Evolutionary conservation across 2,797 vertebrate genomes (phyloP).

Genomic region (Acanthiza pusilla): DNA sequence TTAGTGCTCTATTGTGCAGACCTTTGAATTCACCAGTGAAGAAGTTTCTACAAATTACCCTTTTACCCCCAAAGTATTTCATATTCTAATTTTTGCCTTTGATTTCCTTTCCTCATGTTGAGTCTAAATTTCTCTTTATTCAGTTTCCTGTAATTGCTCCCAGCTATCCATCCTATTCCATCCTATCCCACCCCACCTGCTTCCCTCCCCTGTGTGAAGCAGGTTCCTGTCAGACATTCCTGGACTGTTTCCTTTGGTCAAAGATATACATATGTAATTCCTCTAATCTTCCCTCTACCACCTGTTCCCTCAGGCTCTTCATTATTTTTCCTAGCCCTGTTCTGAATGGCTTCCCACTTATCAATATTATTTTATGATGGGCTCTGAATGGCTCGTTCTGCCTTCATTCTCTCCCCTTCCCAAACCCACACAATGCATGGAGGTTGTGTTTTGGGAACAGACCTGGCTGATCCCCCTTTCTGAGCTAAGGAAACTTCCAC

Average conservation of each 20-base stretch:
- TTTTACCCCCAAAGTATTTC: neutral
- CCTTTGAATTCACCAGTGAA: neutral
- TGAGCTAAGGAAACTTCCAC: neutral
- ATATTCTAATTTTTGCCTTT: neutral
- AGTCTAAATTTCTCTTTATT: neutral
- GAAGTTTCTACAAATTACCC: neutral
- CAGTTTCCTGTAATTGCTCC: neutral
- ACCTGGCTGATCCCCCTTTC: neutral
- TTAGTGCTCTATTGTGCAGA: neutral
- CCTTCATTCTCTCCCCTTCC: neutral
- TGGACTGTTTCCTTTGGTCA: neutral
- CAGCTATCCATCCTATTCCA: neutral
- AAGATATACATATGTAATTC: neutral
- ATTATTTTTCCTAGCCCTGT: neutral
- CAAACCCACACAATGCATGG: accelerated
- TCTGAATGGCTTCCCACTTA: neutral
- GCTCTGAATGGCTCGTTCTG: neutral
- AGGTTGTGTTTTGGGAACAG: neutral
- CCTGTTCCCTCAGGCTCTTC: neutral
- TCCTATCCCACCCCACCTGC: neutral
- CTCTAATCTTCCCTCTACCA: neutral
- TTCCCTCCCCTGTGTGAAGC: neutral
- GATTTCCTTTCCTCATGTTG: neutral
- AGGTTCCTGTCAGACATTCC: neutral
- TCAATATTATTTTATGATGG: neutral